A percentile compares a stretch with the other conserved stretches of the same genome.
Evolutionary conservation across 2,888 invertebrate species (phyloP).

Genomic region (Philonicus albiceps): DNA sequence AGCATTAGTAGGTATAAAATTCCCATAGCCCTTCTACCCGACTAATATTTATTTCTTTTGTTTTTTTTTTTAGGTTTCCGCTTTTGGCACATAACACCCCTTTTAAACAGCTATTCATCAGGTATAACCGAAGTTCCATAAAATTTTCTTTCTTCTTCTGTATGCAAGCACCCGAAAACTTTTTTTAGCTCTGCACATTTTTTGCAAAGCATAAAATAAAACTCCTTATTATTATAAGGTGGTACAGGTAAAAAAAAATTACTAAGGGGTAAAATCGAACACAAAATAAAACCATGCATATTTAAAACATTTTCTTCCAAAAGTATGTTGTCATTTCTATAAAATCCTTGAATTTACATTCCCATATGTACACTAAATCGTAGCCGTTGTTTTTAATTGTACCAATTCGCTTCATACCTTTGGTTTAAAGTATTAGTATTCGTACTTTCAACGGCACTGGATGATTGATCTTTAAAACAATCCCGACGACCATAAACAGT

Average conservation of each 20-base stretch:
- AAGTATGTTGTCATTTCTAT: slow-evolving; percentile 11
- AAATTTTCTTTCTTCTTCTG: not conserved
- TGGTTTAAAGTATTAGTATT: not conserved
- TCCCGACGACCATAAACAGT: not conserved
- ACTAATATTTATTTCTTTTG: too few relatives aligned
- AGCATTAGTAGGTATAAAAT: too few relatives aligned
- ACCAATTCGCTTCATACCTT: not conserved
- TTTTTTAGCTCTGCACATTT: not conserved
- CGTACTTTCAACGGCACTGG: not conserved
- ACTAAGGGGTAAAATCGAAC: not conserved
- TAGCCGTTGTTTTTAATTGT: slow-evolving; percentile 21
- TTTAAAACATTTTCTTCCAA: not conserved
- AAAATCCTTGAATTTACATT: slow-evolving; percentile 5
- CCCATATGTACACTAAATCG: slow-evolving; percentile 11
- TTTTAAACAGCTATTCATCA: not conserved
- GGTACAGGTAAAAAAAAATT: slow-evolving; percentile 24
- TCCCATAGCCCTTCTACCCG: too few relatives aligned
- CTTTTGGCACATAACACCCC: too few relatives aligned
- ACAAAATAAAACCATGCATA: slow-evolving; percentile 34
- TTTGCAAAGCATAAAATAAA: slow-evolving; percentile 5
- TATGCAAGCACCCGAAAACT: not conserved
- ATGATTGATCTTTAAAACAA: slow-evolving; percentile 4
- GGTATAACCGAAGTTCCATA: not conserved
- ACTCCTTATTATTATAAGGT: not conserved
- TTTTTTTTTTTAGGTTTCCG: too few relatives aligned